Base-by-base conservation (phyloP, 1,140 invertebrate species). In the Venturia canescens region DNA sequence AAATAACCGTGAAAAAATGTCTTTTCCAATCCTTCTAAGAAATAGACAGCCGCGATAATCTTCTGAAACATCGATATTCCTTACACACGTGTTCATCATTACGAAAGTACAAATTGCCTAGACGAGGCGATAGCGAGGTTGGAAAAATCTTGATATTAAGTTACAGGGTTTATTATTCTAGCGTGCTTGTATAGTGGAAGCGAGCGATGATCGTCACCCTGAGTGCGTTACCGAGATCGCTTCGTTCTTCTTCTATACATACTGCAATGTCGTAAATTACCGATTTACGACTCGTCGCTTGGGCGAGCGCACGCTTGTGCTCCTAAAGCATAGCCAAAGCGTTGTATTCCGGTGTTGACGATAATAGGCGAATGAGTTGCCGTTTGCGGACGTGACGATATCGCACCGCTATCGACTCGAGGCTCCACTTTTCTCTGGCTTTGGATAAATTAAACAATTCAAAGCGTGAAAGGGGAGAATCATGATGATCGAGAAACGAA, bases 281-380 rank as follows among this genome's bases (percentile, higher is more conserved):
- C 82, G 79, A 86, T 86, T 86, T 84, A 86, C 80, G 82, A 80
- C 60, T 81, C 80, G 66, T 67, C 34, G 78, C 31, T 78, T 50
- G n/a, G 60, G 81, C 80, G 77, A 50, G 67, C 77, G 60, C 60
- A 26, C 23, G 60, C n/a, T 63, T 63, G 11, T 63, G 23, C 60
- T 63, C 9, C 60, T 23, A 23, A n/a, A 23, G 60, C 60, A 26
- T 48, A 29, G 21, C 26, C 11, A 53, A 53, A 34, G 23, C 44
- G 71, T n/a, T 7, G 1, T 57, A 27, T 48, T 29, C 21, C 48
- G 71, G 21, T 21, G 80, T 80, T 71, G 81, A 83, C 77, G 83
- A 85, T 84, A 83, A 86, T 86, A 82, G 81, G 38, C 77, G 84
- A 84, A 86, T 84, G 83, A 85, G 81, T 84, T 82, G 82, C 80